phyloP scores from a whole-genome alignment of 2,888 invertebrate genomes.

The Pteria penguin region DNA sequence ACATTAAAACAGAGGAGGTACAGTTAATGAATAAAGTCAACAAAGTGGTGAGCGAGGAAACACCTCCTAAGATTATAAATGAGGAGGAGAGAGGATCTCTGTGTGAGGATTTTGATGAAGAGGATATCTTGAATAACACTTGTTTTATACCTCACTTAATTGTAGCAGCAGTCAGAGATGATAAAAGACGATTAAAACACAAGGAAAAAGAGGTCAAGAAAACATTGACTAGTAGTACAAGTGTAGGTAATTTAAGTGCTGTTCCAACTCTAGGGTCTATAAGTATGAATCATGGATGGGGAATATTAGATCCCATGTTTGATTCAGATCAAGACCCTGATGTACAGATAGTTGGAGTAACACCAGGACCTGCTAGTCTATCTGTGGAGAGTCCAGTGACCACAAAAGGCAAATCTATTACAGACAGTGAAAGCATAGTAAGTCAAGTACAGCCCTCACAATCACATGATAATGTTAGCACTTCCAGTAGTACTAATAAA shows the following conservation, averaged over 20 bases:
- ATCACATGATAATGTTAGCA: constrained; percentile 44
- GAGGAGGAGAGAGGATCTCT: constrained; percentile 69
- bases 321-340: constrained; percentile 69
- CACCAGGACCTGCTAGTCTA: constrained; percentile 59
- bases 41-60: constrained; percentile 83
- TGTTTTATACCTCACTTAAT: constrained; percentile 68
- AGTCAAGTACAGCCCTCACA: constrained; percentile 12
- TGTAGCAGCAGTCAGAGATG: constrained; percentile 58
- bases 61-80: constrained; percentile 82
- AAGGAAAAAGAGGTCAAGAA: constrained; percentile 54
- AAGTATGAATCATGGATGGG: constrained; percentile 55
- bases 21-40: constrained; percentile 90
- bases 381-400: constrained; percentile 14
- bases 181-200: constrained; percentile 49
- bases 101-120: constrained; percentile 26
- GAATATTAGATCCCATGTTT: constrained; percentile 53
- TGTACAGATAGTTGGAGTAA: constrained; percentile 73
- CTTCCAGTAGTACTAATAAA: constrained; percentile 24
- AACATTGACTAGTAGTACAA: constrained; percentile 41
- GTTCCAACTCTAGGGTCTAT: constrained; percentile 53
- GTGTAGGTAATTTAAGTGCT: constrained; percentile 41
- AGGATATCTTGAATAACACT: constrained; percentile 46
- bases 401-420: constrained; percentile 38
- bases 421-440: not conserved
- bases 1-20: constrained; percentile 80